Evolutionary conservation across 2,888 invertebrate species (phyloP).

Genomic region (Tanytarsus gracilentus): DNA sequence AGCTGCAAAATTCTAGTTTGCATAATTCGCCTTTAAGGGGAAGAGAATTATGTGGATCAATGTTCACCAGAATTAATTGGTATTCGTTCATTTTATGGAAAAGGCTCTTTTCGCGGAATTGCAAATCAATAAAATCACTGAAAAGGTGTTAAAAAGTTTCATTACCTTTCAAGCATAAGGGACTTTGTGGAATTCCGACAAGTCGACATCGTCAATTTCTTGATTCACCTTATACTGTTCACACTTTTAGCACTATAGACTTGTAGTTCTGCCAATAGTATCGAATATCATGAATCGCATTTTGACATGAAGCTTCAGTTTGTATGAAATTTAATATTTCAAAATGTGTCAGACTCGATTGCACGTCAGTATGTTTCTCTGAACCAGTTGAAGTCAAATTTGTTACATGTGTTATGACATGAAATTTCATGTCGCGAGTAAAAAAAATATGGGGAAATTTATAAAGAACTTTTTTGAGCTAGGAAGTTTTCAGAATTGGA

Average conservation of each 20-base stretch:
- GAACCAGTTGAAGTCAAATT: not conserved
- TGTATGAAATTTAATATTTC: not conserved
- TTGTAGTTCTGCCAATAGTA: not conserved
- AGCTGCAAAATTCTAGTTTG: not conserved
- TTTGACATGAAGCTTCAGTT: conserved; percentile 1
- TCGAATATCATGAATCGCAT: not conserved
- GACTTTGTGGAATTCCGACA: conserved; percentile 18
- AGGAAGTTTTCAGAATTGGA: no score
- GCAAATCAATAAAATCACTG: conserved; percentile 21
- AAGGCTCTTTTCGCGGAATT: conserved; percentile 13
- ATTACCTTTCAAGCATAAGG: not conserved
- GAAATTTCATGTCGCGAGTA: not conserved
- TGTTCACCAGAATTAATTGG: no score
- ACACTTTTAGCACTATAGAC: not conserved
- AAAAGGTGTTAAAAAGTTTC: conserved; percentile 5
- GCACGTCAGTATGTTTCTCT: no score
- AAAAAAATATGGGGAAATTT: no score
- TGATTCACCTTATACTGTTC: no score
- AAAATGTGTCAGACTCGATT: conserved; percentile 3
- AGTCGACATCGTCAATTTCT: not conserved
- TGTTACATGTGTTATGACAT: conserved; percentile 1
- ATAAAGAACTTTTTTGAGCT: no score
- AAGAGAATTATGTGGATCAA: no score
- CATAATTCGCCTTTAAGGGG: no score
- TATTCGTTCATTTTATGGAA: not conserved